phyloP scores from a whole-genome alignment of 2,888 invertebrate genomes.

The Cheilosia impressa region DNA sequence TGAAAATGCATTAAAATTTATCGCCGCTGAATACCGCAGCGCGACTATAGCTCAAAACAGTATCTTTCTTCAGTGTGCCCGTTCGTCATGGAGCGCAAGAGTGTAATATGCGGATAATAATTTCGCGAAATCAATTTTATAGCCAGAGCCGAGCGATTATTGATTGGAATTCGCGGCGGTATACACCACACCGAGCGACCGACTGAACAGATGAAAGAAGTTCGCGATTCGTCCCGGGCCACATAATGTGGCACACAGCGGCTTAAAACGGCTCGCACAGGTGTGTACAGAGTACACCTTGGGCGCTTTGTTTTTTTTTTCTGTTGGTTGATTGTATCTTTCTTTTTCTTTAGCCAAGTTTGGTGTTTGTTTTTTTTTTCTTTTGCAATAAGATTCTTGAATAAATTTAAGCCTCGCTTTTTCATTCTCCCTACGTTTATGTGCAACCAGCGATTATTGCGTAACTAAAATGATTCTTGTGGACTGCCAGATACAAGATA shows the following conservation, averaged over 20 bases:
- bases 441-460: conserved; percentile 52
- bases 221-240: conserved; percentile 63
- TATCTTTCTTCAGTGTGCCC: not conserved
- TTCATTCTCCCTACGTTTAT: conserved; percentile 2
- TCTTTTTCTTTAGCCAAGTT: not conserved
- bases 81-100: not conserved
- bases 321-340: conserved; percentile 24
- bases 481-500: conserved; percentile 35
- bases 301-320: conserved; percentile 25
- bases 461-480: conserved; percentile 60
- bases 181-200: conserved; percentile 1
- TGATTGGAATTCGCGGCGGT: conserved; percentile 59
- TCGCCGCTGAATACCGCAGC: conserved; percentile 20
- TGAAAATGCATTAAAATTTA: conserved; percentile 45
- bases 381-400: conserved; percentile 45
- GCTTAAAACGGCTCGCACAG: conserved; percentile 61
- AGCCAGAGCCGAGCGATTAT: conserved; percentile 49
- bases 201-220: conserved; percentile 15
- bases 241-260: conserved; percentile 56
- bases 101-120: conserved; percentile 43
- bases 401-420: conserved; percentile 41
- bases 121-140: conserved; percentile 69
- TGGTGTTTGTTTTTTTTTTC: conserved; percentile 7
- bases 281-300: conserved; percentile 57
- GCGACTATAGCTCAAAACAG: conserved; percentile 10